A percentile compares a stretch with the other conserved stretches of the same genome.
Evolutionary conservation across 2,797 vertebrate genomes (phyloP).

Genomic region (Ctenochaetus hawaiiensis): DNA sequence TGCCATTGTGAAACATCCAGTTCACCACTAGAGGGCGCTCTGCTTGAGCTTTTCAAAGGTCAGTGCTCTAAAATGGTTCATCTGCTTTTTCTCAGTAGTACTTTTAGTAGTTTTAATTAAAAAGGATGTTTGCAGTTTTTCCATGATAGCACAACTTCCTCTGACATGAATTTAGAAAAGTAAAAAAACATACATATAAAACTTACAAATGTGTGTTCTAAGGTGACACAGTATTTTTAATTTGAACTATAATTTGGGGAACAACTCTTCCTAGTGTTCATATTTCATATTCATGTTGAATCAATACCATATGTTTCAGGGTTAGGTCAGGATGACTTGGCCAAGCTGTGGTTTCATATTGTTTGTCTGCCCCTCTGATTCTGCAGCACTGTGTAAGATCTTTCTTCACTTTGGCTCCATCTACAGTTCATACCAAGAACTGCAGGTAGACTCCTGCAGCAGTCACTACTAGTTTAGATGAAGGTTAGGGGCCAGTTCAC

Average conservation of each 20-base stretch:
- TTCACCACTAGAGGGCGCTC: constrained; percentile 54
- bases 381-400: constrained; percentile 23
- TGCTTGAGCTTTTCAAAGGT: constrained; percentile 16
- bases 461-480: neutral
- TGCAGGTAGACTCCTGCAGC: constrained; percentile 18
- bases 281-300: constrained; percentile 9
- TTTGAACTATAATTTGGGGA: neutral
- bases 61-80: constrained; percentile 2
- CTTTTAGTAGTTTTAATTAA: neutral
- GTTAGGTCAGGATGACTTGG: neutral
- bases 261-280: neutral
- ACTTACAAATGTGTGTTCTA: neutral
- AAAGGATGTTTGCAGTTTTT: neutral
- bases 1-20: neutral
- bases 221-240: neutral
- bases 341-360: constrained; percentile 29
- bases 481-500: neutral
- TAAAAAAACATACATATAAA: neutral
- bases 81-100: neutral
- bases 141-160: neutral
- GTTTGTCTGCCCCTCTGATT: neutral
- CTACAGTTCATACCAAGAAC: constrained; percentile 40
- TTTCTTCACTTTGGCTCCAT: constrained; percentile 39
- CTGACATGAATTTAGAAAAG: neutral
- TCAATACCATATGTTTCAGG: neutral